Evolutionary conservation across 2,888 invertebrate genomes (phyloP).

Genomic region (Pseudococcus viburni): DNA sequence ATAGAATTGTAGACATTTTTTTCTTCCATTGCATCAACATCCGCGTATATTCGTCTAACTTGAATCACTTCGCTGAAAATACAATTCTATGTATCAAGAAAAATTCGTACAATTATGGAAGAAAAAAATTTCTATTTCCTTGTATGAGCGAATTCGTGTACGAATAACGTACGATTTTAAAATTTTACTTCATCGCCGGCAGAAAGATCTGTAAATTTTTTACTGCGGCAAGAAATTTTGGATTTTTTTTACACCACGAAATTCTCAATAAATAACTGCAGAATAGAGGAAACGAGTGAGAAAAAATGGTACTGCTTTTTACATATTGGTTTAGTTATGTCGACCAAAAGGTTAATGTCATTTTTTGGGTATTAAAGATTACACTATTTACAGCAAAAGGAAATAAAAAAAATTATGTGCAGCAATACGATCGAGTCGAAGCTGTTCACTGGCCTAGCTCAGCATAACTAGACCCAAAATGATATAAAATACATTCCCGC

Average conservation of each 20-base stretch:
- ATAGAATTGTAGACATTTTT: constrained; percentile 21
- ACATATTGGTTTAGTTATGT: background rate
- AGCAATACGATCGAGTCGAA: no score
- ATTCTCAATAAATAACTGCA: background rate
- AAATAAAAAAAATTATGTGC: background rate
- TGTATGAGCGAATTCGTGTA: background rate
- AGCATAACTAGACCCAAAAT: background rate
- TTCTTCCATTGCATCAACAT: background rate
- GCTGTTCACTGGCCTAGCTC: no score
- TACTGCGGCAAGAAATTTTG: background rate
- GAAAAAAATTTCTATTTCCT: constrained; percentile 4
- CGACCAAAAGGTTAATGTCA: background rate
- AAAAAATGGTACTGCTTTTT: background rate
- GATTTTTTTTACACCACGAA: background rate
- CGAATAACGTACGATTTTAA: background rate
- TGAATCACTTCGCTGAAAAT: constrained; percentile 22
- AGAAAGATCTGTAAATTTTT: background rate
- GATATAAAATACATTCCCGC: background rate
- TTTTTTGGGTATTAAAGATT: background rate
- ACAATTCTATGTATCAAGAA: constrained; percentile 19
- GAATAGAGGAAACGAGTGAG: background rate
- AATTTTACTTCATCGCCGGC: background rate
- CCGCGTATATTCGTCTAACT: constrained; percentile 9
- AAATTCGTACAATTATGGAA: background rate
- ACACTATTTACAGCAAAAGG: background rate